Base-by-base conservation (phyloP, 2,797 vertebrate genomes). In the Triplophysa yarkandensis region DNA sequence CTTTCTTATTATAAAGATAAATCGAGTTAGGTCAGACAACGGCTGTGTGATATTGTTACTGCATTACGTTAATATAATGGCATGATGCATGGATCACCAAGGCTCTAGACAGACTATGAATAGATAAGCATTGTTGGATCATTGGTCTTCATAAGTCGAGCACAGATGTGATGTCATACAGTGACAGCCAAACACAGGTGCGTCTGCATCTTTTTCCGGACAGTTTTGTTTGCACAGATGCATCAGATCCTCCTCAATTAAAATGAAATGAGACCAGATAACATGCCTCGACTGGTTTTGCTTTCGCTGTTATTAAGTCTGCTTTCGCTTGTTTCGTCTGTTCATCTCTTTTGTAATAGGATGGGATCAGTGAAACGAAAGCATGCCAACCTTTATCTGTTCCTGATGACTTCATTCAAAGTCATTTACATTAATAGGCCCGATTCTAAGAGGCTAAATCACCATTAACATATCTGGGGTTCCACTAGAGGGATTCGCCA, bases 211-310 rank as follows among this genome's bases (percentile, higher is more conserved):
- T 41, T 63, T 73, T 72, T 74, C 62, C 76, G 32, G 32, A 68
- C n/a, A 1, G 66, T 13, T n/a, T 50, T 68, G 60, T 71, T 76
- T 74, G 50, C 76, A 69, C 82, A 75, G 71, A 79, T 82, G 77
- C 65, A 39, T 60, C 23, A 23, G 63, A 77, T 69, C 67, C 66
- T 54, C 25, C 7, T 11, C 60, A 68, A 70, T 62, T 70, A 70
- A 75, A 79, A 60, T 77, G 41, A 75, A 63, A 77, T 77, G 74
- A 68, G 32, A 39, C 21, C 14, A 69, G 79, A 79, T 69, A 72
- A 57, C 58, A 25, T 6, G 58, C 30, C 66, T 54, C 23, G 44
- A 62, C 78, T 76, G 58, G 76, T 65, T 48, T 74, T 46, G 55
- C 54, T 36, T 7, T 28, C 39, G 30, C 27, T 16, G n/a, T 70